Evolutionary conservation across 2,888 invertebrate genomes (phyloP), one percentile per base, ranked within the genome.

Genomic region (Sylvicola cinctus): DNA sequence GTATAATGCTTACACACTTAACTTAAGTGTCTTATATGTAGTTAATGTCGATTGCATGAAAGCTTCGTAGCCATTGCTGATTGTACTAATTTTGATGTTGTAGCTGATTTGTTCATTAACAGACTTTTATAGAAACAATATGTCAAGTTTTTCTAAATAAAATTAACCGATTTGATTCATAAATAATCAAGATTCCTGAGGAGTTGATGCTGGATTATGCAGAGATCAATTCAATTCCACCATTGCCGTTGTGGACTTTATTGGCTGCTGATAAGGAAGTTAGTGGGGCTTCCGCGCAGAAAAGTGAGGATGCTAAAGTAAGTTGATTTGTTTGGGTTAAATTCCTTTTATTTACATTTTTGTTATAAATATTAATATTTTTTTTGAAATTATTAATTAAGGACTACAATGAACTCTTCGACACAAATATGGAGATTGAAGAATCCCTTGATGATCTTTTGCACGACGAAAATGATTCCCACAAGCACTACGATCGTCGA

Each of bases 141-240:
- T n/a, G n/a, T n/a, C n/a, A n/a, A n/a, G n/a, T n/a, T n/a, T n/a
- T n/a, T n/a, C n/a, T n/a, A n/a, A n/a, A n/a, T n/a, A n/a, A n/a
- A n/a, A n/a, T n/a, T n/a, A n/a, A n/a, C n/a, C n/a, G n/a, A n/a
- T n/a, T n/a, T n/a, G 8, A 20, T 20, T 20, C 20, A 4, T 6
- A 27, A 29, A 27, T 31, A 20, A 16, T 23, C 26, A 43, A 66
- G 63, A 77, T 81, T 45, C 78, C 81, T 1, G 87, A 90, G 51
- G 90, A 90, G 49, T 64, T 88, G 27, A 83, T 80, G 42, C 57
- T 90, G 35, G 90, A 90, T 58, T 93, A 93, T 51, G 83, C 91
- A 1, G 96, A 98, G 57, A 80, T 96, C 38, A 85, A 85, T 2
- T 90, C 95, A n/a, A 91, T 99, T 43, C 91, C 98, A 2, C 95